Conservation (phyloP, 2,113 vertebrate genomes). For the Nannobrachium achirus region DNA sequence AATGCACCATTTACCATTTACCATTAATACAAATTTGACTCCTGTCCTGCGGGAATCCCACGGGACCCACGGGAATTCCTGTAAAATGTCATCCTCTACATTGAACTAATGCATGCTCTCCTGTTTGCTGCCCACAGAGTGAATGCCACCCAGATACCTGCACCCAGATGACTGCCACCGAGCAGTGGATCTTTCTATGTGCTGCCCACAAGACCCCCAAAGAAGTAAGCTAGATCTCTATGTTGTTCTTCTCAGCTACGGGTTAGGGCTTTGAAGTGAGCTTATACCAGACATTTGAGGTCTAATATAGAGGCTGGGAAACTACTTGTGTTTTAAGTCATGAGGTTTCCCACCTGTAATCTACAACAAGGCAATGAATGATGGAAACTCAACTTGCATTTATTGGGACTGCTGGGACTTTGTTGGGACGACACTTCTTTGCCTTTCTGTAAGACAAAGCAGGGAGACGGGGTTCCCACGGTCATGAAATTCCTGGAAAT, state of each 20-base stretch:
- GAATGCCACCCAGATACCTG: constrained; percentile 98
- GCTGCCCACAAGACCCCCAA: constrained; percentile 99
- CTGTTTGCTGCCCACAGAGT: constrained; percentile 74
- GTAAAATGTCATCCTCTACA: too few relatives aligned
- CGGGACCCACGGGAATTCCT: too few relatives aligned
- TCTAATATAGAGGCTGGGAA: background rate
- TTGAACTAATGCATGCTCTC: background rate
- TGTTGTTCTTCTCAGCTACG: background rate
- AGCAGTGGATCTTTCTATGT: constrained; percentile 99
- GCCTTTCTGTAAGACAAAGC: too few relatives aligned
- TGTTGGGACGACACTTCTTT: background rate
- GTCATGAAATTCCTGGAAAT: too few relatives aligned
- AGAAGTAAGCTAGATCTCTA: constrained; percentile 82
- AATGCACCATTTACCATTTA: too few relatives aligned
- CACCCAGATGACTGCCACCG: constrained; percentile 99
- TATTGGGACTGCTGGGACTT: background rate
- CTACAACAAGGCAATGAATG: too few relatives aligned
- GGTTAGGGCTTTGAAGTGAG: background rate
- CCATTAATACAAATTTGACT: too few relatives aligned
- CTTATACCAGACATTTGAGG: background rate
- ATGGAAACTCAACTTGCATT: background rate
- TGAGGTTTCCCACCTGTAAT: too few relatives aligned
- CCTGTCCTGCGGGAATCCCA: too few relatives aligned
- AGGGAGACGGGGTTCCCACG: too few relatives aligned
- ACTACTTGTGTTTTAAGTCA: too few relatives aligned